phyloP scores from a whole-genome alignment of 2,888 invertebrate genomes.

The Agrypnus murinus region DNA sequence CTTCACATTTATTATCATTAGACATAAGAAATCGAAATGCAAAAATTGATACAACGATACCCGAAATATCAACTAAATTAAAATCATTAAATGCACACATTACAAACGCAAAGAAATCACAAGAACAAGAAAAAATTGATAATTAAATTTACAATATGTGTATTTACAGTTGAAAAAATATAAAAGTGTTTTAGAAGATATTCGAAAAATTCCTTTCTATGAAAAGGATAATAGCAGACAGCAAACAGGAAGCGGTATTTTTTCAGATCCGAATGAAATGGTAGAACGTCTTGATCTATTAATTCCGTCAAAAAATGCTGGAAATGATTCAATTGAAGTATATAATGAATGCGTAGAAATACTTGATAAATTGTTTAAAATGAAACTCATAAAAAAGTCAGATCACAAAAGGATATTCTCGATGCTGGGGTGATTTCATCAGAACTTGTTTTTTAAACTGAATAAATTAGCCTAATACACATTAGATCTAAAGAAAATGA shows the following conservation, averaged over 20 bases:
- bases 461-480: conserved; percentile 13
- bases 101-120: too few species aligned
- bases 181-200: conserved; percentile 37
- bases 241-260: conserved; percentile 42
- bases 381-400: too few species aligned
- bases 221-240: too few species aligned
- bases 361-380: conserved; percentile 30
- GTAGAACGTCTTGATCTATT: conserved; percentile 49
- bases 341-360: too few species aligned
- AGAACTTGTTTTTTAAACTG: background rate
- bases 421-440: background rate
- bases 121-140: conserved; percentile 41
- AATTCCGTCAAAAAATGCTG: conserved; percentile 48
- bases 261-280: conserved; percentile 49
- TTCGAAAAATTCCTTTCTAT: conserved; percentile 37
- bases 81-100: too few species aligned
- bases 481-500: conserved; percentile 17
- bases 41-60: conserved; percentile 51
- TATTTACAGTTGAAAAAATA: conserved; percentile 25
- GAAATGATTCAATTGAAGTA: too few species aligned
- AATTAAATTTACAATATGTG: conserved; percentile 40
- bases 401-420: conserved; percentile 26
- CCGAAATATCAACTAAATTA: conserved; percentile 23
- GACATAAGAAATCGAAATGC: conserved; percentile 47
- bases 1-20: conserved; percentile 48